These are phyloP conservation scores for Phrynosoma platyrhinos DNA, from an alignment of 2,113 vertebrate species.

Conservation along the genomic window DNA sequence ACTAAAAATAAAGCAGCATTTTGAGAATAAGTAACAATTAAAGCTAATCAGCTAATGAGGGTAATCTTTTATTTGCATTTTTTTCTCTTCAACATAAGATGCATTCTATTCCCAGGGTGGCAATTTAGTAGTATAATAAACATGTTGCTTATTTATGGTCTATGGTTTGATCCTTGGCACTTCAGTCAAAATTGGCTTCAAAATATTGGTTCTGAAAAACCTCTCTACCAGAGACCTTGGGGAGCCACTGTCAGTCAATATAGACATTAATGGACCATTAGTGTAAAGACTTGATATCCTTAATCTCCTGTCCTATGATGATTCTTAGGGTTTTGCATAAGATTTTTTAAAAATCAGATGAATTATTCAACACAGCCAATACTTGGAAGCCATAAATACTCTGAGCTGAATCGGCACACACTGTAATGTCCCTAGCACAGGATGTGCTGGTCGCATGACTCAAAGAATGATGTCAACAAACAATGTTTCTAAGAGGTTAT, in stretches of 20 bases:
- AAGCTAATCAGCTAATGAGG: not conserved
- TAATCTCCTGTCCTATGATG: too few species aligned
- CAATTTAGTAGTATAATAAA: not conserved
- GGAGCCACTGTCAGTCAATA: not conserved
- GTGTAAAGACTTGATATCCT: not conserved
- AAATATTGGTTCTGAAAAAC: not conserved
- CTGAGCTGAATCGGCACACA: not conserved
- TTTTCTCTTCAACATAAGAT: not conserved
- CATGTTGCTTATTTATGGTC: not conserved
- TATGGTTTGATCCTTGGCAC: not conserved
- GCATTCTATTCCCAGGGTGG: not conserved
- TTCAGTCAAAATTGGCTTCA: not conserved
- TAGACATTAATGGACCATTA: not conserved
- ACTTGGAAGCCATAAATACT: not conserved
- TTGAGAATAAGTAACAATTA: not conserved
- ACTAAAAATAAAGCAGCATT: not conserved
- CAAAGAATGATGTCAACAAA: not conserved
- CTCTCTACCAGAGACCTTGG: not conserved
- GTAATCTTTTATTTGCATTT: not conserved
- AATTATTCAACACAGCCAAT: not conserved
- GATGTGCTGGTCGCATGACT: too few species aligned
- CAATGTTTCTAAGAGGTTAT: not conserved
- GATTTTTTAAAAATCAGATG: not conserved
- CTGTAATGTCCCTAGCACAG: not conserved
- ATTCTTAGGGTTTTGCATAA: not conserved